Evolutionary conservation across 1,140 invertebrate species (phyloP), one percentile per base, ranked within the genome.

Genomic region (Magallana gigas): DNA sequence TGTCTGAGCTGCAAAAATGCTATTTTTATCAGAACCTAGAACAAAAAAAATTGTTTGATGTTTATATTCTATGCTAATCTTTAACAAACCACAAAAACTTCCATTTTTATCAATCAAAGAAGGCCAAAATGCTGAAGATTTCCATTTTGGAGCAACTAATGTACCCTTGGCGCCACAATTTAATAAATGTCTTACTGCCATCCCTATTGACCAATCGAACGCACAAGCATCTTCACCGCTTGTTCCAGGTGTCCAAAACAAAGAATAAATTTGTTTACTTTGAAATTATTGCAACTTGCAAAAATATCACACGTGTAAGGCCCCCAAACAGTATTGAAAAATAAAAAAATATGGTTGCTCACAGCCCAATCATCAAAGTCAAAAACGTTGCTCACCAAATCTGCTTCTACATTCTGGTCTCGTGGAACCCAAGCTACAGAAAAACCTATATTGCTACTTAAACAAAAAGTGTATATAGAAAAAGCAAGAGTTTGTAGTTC

Each of bases 141-240:
- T 81, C 84, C 84, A 88, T 68, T 83, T 85, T 1, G 84, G 71
- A 57, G 85, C 80, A 12, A 85, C 62, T 12, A 86, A 56, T 16
- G 36, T 71, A n/a, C 9, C 84, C 14, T 1, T 29, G 7, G 60
- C 84, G 1, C 60, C 16, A 14, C 62, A 85, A 12, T 6, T 11
- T 29, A 29, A 29, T 8, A 36, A 29, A 36, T 29, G 68, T 0
- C 12, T 29, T 8, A 76, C 29, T 11, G 68, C 9, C 14, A 14
- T 76, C 62, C 9, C 81, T 57, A 23, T 85, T 7, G 23, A 23
- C 23, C 23, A 23, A 23, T 23, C 23, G 23, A 23, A 23, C 23
- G 23, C 23, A 23, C 23, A 23, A 23, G 23, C 23, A 23, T 23
- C 23, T 23, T 23, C 23, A 23, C 23, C 23, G 23, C 23, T 23